A percentile compares a stretch with the other conserved stretches of the same genome.
Conservation (phyloP, 2,888 invertebrate genomes). For the Cephus nigrinus region DNA sequence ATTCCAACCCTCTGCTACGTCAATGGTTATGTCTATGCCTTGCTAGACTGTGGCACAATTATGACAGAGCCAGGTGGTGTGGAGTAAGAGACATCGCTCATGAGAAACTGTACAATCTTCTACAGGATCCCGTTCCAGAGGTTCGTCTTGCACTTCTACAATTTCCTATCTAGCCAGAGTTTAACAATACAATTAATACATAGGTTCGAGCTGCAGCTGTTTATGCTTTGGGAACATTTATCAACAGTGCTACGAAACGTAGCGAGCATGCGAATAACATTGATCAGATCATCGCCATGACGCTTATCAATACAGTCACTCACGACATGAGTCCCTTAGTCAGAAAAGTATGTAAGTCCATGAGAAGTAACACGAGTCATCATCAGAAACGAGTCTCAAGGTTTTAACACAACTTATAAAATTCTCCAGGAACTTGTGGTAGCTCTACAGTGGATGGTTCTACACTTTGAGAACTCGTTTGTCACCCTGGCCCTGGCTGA, state of each 20-base stretch:
- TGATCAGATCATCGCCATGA: conserved; percentile 92
- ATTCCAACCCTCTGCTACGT: conserved; percentile 75
- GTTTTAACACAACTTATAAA: background rate
- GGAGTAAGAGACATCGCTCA: conserved; percentile 97
- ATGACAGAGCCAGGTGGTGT: conserved; percentile 91
- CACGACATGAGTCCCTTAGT: conserved; percentile 91
- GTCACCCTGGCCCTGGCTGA: conserved; percentile 77
- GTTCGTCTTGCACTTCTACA: conserved; percentile 64
- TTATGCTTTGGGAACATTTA: conserved; percentile 94
- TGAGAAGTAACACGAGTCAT: background rate
- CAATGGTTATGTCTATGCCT: conserved; percentile 95
- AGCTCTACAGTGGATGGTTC: conserved; percentile 86
- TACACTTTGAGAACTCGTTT: conserved; percentile 90
- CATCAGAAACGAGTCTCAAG: background rate
- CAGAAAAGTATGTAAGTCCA: conserved; percentile 70
- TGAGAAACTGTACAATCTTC: conserved; percentile 87
- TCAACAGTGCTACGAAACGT: conserved; percentile 84
- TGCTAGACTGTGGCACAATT: conserved; percentile 90
- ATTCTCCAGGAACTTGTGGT: conserved; percentile 80
- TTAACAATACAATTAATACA: conserved; percentile 16
- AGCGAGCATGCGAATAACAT: conserved; percentile 94
- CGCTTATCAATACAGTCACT: conserved; percentile 80
- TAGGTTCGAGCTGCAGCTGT: conserved; percentile 92
- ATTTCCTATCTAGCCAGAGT: background rate
- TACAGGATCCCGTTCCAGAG: conserved; percentile 88